Evolutionary conservation across 2,888 invertebrate genomes (phyloP), one percentile per base, ranked within the genome.

Genomic region (Hybos culiciformis): DNA sequence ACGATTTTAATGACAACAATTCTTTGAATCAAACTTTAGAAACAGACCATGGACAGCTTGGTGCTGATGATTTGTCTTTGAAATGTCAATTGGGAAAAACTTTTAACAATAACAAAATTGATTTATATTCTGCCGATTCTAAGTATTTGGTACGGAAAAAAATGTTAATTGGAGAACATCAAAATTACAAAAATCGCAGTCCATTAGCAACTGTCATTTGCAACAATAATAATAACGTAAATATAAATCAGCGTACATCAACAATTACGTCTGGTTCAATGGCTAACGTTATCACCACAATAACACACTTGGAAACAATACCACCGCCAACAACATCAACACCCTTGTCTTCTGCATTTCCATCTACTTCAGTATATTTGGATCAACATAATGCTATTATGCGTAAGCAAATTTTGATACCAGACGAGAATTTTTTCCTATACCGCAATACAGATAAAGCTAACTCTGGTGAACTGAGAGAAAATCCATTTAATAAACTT

Each of bases 401-500:
- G n/a, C 2, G 6, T 11, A 49, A 47, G 14, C 48, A 50, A 24
- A 44, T 39, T 9, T 50, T 50, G 43, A 33, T 50, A 36, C 51
- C 66, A 49, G 58, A 63, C 54, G 56, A 69, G 37, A 55, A 54
- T 47, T 57, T 69, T 54, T 53, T 56, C 58, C 46, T 58, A 44
- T 55, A 67, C 68, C 58, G 65, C 15, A 59, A 56, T 34, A 52
- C 56, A 8, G 18, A 47, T 6, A 51, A 57, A 49, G 52, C 48
- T 11, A 53, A 53, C 2, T 53, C 53, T 37, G 46, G 48, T n/a
- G 53, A 48, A 37, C 57, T 55, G 41, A 60, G 59, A 5, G 57
- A 56, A 68, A 80, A 86, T 62, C 73, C 80, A 37, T 88, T 90
- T 64, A 71, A 72, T 15, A 66, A 70, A 6, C 66, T 92, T 8